phyloP scores from a whole-genome alignment of 37 sponge, comb jelly and placozoan genomes.

The Halisarca cf. caerulea region DNA sequence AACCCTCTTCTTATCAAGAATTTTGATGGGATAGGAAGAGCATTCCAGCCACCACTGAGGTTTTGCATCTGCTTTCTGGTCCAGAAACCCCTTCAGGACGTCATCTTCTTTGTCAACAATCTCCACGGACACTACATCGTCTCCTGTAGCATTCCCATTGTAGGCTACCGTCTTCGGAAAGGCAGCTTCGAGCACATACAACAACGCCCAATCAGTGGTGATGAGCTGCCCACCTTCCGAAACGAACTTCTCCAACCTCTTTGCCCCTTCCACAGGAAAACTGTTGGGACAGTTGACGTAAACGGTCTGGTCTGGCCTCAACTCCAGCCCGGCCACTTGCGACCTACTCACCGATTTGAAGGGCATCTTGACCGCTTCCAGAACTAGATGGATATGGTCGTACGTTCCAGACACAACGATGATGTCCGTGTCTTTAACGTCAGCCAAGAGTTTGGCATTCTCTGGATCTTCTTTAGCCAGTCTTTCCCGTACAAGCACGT shows the following conservation, averaged over 20 bases:
- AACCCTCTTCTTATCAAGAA: conserved; percentile 73
- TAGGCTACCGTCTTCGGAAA: conserved; percentile 63
- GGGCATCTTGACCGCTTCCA: conserved; percentile 56
- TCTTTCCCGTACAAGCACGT: conserved; percentile 52
- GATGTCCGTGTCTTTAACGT: conserved; percentile 65
- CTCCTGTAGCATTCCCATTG: conserved; percentile 62
- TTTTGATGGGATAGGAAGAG: conserved; percentile 70
- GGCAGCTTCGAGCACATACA: conserved; percentile 70
- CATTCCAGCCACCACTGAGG: conserved; percentile 85
- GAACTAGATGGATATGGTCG: conserved; percentile 81
- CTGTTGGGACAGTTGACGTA: conserved; percentile 74
- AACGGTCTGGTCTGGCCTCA: conserved; percentile 78
- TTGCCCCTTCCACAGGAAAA: conserved; percentile 56
- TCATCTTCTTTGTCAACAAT: conserved; percentile 78
- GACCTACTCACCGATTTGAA: conserved; percentile 48
- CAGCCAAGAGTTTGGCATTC: conserved; percentile 57
- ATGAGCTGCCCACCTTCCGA: conserved; percentile 68
- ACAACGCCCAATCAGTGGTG: conserved; percentile 83
- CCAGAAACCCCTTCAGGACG: conserved; percentile 66
- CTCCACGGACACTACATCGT: conserved; percentile 77
- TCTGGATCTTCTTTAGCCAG: conserved; percentile 67
- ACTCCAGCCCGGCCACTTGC: conserved; percentile 39
- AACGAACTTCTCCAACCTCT: conserved; percentile 60
- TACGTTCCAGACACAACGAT: conserved; percentile 71
- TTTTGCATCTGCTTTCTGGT: conserved; percentile 77